Percentiles rank a stretch among this genome's conserved stretches.
These are phyloP conservation scores for Phallusia fumigata DNA, from an alignment of 23 tunicate genomes.

Conservation along the genomic window DNA sequence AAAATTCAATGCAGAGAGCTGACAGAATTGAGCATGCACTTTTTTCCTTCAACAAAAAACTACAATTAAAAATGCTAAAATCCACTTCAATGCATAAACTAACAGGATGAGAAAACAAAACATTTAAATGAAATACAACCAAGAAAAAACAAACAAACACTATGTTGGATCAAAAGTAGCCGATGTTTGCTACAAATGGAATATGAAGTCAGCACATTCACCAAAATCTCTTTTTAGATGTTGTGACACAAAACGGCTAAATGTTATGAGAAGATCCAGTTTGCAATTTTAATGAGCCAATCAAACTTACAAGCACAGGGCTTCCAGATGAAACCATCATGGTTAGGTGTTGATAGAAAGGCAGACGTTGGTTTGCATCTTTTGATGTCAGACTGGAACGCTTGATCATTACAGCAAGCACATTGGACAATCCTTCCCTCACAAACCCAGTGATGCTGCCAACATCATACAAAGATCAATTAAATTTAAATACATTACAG, in stretches of 20 bases:
- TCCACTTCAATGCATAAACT: background rate
- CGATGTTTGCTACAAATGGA: no score
- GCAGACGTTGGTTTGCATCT: conserved; percentile 25
- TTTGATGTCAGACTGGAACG: conserved; percentile 28
- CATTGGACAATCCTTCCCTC: conserved; percentile 32
- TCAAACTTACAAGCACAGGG: conserved; percentile 8
- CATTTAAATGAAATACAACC: no score
- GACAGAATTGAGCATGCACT: conserved; percentile 67
- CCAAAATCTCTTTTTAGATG: no score
- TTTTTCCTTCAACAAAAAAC: conserved; percentile 30
- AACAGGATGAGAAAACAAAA: background rate
- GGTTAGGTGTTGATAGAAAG: conserved; percentile 46
- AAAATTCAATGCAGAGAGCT: conserved; percentile 62
- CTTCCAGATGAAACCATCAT: conserved; percentile 34
- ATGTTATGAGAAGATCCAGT: no score
- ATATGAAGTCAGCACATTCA: no score
- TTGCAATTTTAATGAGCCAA: no score
- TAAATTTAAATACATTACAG: no score
- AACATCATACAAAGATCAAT: no score
- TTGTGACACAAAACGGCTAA: no score
- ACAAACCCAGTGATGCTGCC: conserved; percentile 45
- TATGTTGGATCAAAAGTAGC: no score
- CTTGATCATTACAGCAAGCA: conserved; percentile 75
- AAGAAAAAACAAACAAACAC: no score
- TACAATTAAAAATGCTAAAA: background rate